phyloP scores from a whole-genome alignment of 2,888 invertebrate genomes.

The Tetropium fuscum region DNA sequence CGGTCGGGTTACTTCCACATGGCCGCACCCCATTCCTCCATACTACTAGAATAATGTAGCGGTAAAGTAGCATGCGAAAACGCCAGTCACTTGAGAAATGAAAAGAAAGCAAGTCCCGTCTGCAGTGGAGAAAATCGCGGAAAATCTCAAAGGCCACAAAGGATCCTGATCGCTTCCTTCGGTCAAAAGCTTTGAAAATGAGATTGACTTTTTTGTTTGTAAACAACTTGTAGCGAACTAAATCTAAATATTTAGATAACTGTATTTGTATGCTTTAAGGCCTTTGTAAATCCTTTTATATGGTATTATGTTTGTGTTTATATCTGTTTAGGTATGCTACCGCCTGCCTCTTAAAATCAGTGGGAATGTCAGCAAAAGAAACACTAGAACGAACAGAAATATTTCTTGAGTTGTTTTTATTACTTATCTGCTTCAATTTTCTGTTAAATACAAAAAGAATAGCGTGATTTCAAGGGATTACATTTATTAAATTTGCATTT shows the following conservation, averaged over 20 bases:
- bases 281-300: neutral
- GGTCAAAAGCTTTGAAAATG: constrained; percentile 35
- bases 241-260: constrained; percentile 25
- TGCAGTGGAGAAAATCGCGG: constrained; percentile 12
- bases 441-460: too few species aligned
- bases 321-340: too few species aligned
- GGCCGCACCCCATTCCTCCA: constrained; percentile 6
- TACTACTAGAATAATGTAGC: constrained; percentile 34
- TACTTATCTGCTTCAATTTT: too few species aligned
- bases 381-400: too few species aligned
- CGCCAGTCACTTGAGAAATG: constrained; percentile 49
- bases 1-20: too few species aligned
- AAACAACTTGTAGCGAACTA: constrained; percentile 16
- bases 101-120: constrained; percentile 32
- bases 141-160: constrained; percentile 31
- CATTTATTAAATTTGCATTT: too few species aligned
- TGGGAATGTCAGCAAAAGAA: too few species aligned
- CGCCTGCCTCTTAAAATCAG: too few species aligned
- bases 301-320: neutral
- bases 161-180: constrained; percentile 39
- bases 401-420: too few species aligned
- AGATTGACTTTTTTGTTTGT: constrained; percentile 29
- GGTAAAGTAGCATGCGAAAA: constrained; percentile 40
- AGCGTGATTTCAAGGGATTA: too few species aligned
- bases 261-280: constrained; percentile 8